Evolutionary conservation across 2,113 vertebrate species (phyloP).

Genomic region (Planiliza haematocheilus): DNA sequence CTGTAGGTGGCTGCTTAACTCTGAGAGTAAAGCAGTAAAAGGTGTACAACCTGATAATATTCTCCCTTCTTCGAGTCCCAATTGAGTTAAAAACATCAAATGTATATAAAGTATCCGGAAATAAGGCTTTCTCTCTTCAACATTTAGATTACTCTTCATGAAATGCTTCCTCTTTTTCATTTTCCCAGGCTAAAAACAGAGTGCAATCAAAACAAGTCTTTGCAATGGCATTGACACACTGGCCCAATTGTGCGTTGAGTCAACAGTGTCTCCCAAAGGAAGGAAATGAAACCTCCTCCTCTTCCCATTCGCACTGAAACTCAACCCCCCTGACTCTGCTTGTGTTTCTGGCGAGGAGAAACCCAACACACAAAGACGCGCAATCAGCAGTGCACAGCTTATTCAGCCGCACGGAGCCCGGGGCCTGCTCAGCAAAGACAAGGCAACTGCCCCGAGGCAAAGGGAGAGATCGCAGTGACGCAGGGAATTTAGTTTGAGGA

Average conservation of each 20-base stretch:
- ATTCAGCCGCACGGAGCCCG: slow-evolving; percentile 42
- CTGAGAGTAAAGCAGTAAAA: slow-evolving; percentile 1
- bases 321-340: slow-evolving; percentile 23
- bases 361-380: slow-evolving; percentile 36
- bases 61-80: slow-evolving; percentile 18
- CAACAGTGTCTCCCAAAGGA: slow-evolving; percentile 47
- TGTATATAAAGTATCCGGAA: slow-evolving; percentile 2
- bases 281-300: slow-evolving; percentile 50
- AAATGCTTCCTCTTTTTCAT: slow-evolving; percentile 27
- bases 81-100: slow-evolving; percentile 18
- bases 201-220: slow-evolving; percentile 47
- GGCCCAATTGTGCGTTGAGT: slow-evolving; percentile 50
- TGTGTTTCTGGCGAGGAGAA: slow-evolving; percentile 26
- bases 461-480: slow-evolving; percentile 3
- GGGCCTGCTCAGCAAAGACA: slow-evolving; percentile 32
- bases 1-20: neutral
- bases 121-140: slow-evolving; percentile 52
- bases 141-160: too few relatives aligned
- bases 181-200: slow-evolving; percentile 29
- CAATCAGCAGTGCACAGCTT: slow-evolving; percentile 37
- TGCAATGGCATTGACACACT: slow-evolving; percentile 44
- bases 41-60: slow-evolving; percentile 7
- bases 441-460: slow-evolving; percentile 9
- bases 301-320: slow-evolving; percentile 40
- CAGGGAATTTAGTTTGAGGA: slow-evolving; percentile 7